Percentiles rank a stretch among this genome's conserved stretches.
Evolutionary conservation across 2,113 vertebrate species (phyloP).

Genomic region (Galbula dea): DNA sequence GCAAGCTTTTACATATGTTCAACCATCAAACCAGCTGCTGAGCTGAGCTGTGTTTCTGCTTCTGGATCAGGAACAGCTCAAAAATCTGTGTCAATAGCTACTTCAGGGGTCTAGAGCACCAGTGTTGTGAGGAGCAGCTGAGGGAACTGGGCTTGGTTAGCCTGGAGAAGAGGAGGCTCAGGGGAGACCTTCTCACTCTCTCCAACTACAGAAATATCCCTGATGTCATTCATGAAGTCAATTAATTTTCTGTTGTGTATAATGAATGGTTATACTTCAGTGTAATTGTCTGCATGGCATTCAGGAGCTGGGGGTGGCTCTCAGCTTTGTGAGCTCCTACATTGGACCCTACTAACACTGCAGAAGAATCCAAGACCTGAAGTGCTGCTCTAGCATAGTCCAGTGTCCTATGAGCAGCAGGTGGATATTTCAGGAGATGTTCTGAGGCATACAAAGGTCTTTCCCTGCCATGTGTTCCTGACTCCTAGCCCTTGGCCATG

Average conservation of each 20-base stretch:
- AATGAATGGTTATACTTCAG: neutral
- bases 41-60: neutral
- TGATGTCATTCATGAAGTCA: neutral
- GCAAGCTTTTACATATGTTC: neutral
- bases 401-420: neutral
- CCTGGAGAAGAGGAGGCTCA: no score
- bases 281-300: no score
- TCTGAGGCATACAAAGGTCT: neutral
- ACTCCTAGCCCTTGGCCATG: neutral
- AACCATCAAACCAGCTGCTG: neutral
- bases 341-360: neutral
- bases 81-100: neutral
- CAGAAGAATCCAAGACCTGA: neutral
- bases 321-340: neutral
- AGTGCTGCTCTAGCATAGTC: no score
- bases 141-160: no score
- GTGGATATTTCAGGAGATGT: neutral
- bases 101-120: neutral
- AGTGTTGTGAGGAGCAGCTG: no score
- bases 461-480: neutral
- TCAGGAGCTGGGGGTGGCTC: no score
- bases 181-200: no score
- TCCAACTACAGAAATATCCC: neutral
- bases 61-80: neutral
- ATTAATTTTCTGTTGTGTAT: neutral